Base-by-base conservation (phyloP, 2,888 invertebrate genomes). In the Pterostichus niger region DNA sequence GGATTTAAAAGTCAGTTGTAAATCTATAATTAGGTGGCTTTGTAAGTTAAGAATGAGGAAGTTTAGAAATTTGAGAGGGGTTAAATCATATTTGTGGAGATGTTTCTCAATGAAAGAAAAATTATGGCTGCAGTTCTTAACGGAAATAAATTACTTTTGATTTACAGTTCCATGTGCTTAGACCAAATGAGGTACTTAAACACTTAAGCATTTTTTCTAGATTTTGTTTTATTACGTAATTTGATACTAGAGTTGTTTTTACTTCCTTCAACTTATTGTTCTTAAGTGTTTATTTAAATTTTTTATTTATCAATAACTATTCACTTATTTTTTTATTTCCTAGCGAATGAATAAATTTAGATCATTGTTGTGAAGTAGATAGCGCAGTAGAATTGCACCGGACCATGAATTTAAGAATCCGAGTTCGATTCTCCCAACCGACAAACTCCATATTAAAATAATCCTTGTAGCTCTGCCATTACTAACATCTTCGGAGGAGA, bases 61-160 rank as follows among this genome's bases (percentile, higher is more conserved):
- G 73, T 73, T 73, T 73, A n/a, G 73, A 73, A 73, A 73, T 73
- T 24, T 46, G 44, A 73, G 73, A 68, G 17, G 68, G 40, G 35
- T 40, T 68, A 68, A 68, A 73, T 73, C 73, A 73, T 73, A 73
- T 15, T 11, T 46, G 35, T 40, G 13, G 11, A 46, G 73, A 31
- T 68, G 44, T 68, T 24, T 4, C 6, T 68, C 68, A 68, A 68
- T 68, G 68, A 31, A 10, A 13, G 64, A 31, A 33, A 31, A 64
- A n/a, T 64, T 17, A 64, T 64, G 44, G 44, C 7, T 44, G 64
- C 24, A n/a, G 40, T 9, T 15, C 68, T 40, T 68, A 40, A 35
- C 68, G 68, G 68, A 68, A 35, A 68, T 68, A 73, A 73, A 73
- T 73, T 13, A 46, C 15, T 44, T 15, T 15, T 73, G 46, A 73